Base-by-base conservation (phyloP, 2,113 vertebrate species). In the Festucalex cinctus region DNA sequence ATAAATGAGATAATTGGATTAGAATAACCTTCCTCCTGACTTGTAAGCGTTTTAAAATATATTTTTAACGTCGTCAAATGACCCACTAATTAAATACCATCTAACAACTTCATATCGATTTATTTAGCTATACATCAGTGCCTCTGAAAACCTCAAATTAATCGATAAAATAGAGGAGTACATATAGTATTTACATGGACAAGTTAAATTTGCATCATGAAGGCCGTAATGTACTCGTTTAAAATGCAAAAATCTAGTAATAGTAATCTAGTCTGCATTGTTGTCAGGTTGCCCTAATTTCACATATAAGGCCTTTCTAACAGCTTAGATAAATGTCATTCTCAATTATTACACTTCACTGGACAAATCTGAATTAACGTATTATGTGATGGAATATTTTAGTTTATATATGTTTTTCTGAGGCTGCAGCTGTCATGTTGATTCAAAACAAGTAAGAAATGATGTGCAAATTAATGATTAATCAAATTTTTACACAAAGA, bases 251-350 rank as follows among this genome's bases (percentile, higher is more conserved):
- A 71, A 76, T 51, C 59, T 68, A 67, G 75, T 68, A 28, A 3
- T 41, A 2, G 28, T 32, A 32, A 32, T 32, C 2, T 32, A 79
- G 65, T 61, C 69, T 66, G 1, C 64, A 54, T 17, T 44, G 19
- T 63, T 26, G 41, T 61, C 9, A 41, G 10, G 36, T 24, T 82
- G 82, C n/a, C 84, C 83, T 70, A 68, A 36, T 74, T 85, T 67
- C 14, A 6, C 51, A 56, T 76, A 74, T n/a, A 66, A 6, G 39
- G 13, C 10, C 10, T 41, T 44, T 16, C 14, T 6, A 20, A 60
- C 62, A 66, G 68, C 4, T 46, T 35, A 65, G 36, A 22, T 53
- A 53, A 32, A 57, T 71, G 60, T 78, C 60, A 65, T 5, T 20
- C 19, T 48, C 28, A 68, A 79, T 83, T 71, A 64, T 62, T 51